Base-by-base conservation (phyloP, 2,888 invertebrate genomes). In the Clistopyga incitator region DNA sequence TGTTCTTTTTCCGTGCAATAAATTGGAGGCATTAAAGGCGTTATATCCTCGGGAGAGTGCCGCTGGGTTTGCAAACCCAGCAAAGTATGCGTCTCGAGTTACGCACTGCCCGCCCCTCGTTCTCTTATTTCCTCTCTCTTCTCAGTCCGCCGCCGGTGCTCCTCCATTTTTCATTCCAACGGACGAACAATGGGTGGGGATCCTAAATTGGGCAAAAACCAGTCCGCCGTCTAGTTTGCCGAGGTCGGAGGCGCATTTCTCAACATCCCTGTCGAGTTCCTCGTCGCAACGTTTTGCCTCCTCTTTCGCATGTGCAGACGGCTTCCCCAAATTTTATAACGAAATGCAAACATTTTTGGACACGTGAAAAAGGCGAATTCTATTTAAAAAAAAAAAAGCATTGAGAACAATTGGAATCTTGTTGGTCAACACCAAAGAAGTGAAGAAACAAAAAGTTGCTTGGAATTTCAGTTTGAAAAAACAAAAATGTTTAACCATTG, bases 201-300 rank as follows among this genome's bases (percentile, higher is more conserved):
- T 88, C 89, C 77, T 88, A 89, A 91, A 91, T 91, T 90, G 90
- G 87, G 86, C 88, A 89, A 89, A 89, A 91, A 91, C 91, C 90
- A 90, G 90, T 91, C 88, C 86, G 87, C 85, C 86, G 88, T 89
- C 90, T 88, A 89, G 89, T 88, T 90, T 86, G 87, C 86, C 87
- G 86, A 88, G 88, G 81, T 87, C 82, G 87, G 71, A 88, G 86
- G 87, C 86, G 88, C 87, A 42, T 82, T 82, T 82, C 72, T 74
- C 50, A 72, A 64, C 67, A 72, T 67, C 70, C 42, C 38, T 59
- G 29, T 47, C 42, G 64, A 56, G 56, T 74, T 79, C 67, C 25
- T 72, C 64, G 29, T 68, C 38, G 70, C 81, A 70, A 47, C 29
- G 29, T 67, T 78, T 70, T 64, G 64, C 67, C 61, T 56, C 18